Evolutionary conservation across 2,888 invertebrate genomes (phyloP).

Genomic region (Teleogryllus oceanicus): DNA sequence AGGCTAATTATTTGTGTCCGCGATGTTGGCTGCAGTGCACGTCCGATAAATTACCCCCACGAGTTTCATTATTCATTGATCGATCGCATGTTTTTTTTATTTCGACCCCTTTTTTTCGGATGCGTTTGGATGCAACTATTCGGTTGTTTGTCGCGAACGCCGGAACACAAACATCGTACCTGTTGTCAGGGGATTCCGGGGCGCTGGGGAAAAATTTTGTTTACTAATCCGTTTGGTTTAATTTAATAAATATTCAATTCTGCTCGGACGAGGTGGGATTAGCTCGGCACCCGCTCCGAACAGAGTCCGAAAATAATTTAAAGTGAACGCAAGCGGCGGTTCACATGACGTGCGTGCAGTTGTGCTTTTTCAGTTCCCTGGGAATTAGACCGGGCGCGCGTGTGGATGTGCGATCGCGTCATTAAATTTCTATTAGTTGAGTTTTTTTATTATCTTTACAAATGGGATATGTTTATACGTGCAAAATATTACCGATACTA

Average conservation of each 20-base stretch:
- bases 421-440: no score
- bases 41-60: constrained; percentile 18
- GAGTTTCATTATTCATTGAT: constrained; percentile 18
- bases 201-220: constrained; percentile 10
- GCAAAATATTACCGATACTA: no score
- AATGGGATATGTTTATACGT: no score
- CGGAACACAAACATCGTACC: not conserved
- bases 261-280: constrained; percentile 8
- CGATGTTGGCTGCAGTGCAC: constrained; percentile 18
- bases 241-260: constrained; percentile 18
- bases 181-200: not conserved
- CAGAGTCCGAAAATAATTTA: not conserved
- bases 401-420: no score
- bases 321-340: not conserved
- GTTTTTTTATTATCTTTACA: no score
- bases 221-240: constrained; percentile 18
- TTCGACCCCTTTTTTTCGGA: not conserved
- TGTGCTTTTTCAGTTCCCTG: not conserved
- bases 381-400: not conserved
- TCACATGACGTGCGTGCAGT: not conserved
- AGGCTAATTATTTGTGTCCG: constrained; percentile 18
- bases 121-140: not conserved
- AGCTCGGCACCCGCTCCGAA: not conserved
- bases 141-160: constrained; percentile 5
- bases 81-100: not conserved